These are phyloP conservation scores for Acanthurus lineatus DNA, from an alignment of 2,797 vertebrate species.

Conservation along the genomic window DNA sequence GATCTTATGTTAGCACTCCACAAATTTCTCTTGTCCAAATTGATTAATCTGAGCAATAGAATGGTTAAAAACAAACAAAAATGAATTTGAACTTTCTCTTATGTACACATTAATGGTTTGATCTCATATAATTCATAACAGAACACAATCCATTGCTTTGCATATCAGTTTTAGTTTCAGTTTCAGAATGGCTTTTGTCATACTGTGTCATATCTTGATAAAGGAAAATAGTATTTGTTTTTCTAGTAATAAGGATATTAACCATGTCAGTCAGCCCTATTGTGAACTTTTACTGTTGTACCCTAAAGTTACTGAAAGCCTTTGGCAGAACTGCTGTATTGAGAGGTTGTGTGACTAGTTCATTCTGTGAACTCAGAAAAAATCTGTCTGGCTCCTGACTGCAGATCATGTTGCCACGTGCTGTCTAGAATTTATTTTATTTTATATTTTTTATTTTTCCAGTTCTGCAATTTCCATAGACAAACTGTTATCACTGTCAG, in stretches of 20 bases:
- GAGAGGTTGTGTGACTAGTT: constrained; percentile 23
- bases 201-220: constrained; percentile 3
- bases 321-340: constrained; percentile 40
- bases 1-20: neutral
- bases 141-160: neutral
- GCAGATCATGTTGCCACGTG: neutral
- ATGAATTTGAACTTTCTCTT: neutral
- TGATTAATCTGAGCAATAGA: neutral
- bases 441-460: constrained; percentile 1
- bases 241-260: neutral
- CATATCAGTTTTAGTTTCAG: neutral
- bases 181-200: neutral
- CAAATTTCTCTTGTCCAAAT: constrained; percentile 3
- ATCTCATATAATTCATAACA: neutral
- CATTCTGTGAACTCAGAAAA: constrained; percentile 12
- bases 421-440: neutral
- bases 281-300: constrained; percentile 13
- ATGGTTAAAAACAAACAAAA: neutral
- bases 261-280: neutral
- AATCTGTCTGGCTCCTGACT: constrained; percentile 1
- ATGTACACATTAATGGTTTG: neutral
- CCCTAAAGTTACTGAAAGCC: constrained; percentile 30
- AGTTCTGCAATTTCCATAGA: neutral
- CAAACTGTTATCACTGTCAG: constrained; percentile 4
- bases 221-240: constrained; percentile 4